Evolutionary conservation across 2,113 vertebrate genomes (phyloP).

Genomic region (Anhinga rufa): DNA sequence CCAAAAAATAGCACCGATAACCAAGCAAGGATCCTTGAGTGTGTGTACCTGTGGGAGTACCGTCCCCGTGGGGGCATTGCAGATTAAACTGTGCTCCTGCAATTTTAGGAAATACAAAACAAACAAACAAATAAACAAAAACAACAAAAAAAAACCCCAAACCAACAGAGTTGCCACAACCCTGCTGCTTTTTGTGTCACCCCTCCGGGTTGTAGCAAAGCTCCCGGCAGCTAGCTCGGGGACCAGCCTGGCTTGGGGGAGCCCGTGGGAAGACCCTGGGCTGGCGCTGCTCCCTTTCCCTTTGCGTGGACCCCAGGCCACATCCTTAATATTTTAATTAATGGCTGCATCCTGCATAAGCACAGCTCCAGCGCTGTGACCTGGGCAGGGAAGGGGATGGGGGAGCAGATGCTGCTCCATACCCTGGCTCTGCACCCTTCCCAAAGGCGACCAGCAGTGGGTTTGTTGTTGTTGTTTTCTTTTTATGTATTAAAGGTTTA

Average conservation of each 20-base stretch:
- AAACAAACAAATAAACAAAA: no score
- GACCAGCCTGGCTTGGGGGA: neutral
- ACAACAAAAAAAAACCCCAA: no score
- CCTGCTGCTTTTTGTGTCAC: neutral
- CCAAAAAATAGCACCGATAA: neutral
- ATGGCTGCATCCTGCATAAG: neutral
- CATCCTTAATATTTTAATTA: neutral
- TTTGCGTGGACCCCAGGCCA: neutral
- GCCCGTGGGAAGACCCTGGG: accelerated
- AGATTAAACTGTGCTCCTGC: neutral
- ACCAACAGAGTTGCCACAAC: accelerated
- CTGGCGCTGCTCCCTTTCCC: neutral
- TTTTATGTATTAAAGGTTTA: neutral
- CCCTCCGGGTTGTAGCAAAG: neutral
- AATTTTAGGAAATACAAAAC: accelerated
- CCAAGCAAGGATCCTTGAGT: accelerated
- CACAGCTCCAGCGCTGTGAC: neutral
- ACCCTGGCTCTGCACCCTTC: neutral
- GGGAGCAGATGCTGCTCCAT: neutral
- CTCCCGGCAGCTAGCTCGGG: neutral
- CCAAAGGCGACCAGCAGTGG: neutral
- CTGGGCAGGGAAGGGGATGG: accelerated
- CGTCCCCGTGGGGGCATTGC: accelerated
- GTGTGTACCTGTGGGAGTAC: neutral
- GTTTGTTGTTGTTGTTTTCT: neutral